Evolutionary conservation across 2,888 invertebrate genomes (phyloP), one percentile per base, ranked within the genome.

Genomic region (Luffia ferchaultella): DNA sequence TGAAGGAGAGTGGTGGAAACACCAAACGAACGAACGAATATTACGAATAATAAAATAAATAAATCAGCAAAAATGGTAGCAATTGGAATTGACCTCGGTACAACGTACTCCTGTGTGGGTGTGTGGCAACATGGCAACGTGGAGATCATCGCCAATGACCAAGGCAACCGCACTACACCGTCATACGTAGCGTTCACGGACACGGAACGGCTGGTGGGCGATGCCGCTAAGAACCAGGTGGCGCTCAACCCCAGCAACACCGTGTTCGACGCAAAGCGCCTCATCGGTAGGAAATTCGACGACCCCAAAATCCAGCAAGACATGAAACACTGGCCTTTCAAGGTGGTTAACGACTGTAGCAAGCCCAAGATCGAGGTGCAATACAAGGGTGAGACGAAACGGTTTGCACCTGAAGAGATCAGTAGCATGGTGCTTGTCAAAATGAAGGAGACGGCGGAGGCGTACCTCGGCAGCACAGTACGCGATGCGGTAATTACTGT

Each of bases 301-400:
- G 93, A 93, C 63, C 68, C n/a, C n/a, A n/a, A n/a, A n/a, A n/a
- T n/a, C n/a, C n/a, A n/a, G n/a, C n/a, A n/a, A n/a, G n/a, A n/a
- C 84, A 89, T 92, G 85, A 91, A 92, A 62, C 90, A 91, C 60
- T 95, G 94, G 94, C 93, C 94, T 1, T 95, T 95, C 75, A 87
- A 86, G 59, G 90, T 92, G 3, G 65, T 89, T 54, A 89, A 72
- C 60, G 90, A 90, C 49, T 70, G 76, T 46, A 85, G 88, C 43
- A 90, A 90, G 60, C 90, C 90, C 1, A 90, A 89, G 65, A 88
- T 91, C 50, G 85, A 87, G 62, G 86, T 90, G 0, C 88, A 89
- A 58, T 89, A 87, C 70, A 89, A 88, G 58, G 89, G 89, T 0
- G 88, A 89, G 64, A 60, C 58, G 30, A 90, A 90, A 64, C 75